These are phyloP conservation scores for Limnephilus auricula DNA, from an alignment of 2,888 invertebrate species.

Conservation along the genomic window DNA sequence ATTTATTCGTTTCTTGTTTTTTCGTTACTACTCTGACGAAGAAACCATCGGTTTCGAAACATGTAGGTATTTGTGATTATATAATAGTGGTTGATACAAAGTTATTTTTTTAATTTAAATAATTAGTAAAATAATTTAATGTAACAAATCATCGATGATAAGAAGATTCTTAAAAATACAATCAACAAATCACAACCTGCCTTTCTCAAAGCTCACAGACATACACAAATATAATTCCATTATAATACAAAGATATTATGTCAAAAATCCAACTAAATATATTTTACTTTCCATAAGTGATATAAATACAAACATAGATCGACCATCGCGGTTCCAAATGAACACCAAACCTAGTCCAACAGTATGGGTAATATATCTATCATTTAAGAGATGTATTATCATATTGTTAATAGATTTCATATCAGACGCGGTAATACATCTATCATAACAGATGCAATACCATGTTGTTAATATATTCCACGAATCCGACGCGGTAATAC, in stretches of 20 bases:
- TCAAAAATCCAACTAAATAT: background rate
- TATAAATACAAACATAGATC: conserved; percentile 1
- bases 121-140: background rate
- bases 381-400: background rate
- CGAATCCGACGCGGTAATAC: background rate
- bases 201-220: conserved; percentile 23
- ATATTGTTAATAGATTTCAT: background rate
- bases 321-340: background rate
- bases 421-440: too few species aligned
- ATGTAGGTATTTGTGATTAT: too few species aligned
- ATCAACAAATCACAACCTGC: conserved; percentile 39
- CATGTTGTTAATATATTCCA: background rate
- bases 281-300: background rate
- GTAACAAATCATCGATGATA: background rate
- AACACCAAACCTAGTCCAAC: background rate
- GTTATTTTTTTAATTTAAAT: too few species aligned
- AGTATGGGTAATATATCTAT: background rate
- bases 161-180: conserved; percentile 2
- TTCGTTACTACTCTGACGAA: too few species aligned
- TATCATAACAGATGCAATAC: background rate
- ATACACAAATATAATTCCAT: background rate
- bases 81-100: too few species aligned
- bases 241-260: background rate
- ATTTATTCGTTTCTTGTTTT: too few species aligned
- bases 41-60: too few species aligned